Conservation (phyloP, 2,797 vertebrate species). For the Ctenopoma kingsleyae region DNA sequence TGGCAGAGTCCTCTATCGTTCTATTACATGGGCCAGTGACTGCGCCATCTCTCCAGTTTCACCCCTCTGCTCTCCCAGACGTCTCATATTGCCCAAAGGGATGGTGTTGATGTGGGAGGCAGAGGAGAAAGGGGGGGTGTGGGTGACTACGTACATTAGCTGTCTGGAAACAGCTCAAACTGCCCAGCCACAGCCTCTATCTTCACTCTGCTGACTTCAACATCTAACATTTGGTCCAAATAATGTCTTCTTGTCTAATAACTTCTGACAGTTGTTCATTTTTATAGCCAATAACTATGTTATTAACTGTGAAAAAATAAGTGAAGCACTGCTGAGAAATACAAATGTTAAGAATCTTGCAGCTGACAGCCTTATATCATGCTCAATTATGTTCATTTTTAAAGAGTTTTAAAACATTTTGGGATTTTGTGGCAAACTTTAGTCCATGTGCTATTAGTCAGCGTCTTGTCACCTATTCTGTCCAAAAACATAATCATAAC, state of each 20-base stretch:
- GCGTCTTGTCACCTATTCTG: background rate
- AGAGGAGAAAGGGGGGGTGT: constrained; percentile 12
- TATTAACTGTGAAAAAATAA: constrained; percentile 9
- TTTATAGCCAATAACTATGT: constrained; percentile 6
- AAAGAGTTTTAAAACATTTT: background rate
- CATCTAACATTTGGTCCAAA: constrained; percentile 45
- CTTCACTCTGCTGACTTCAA: constrained; percentile 55
- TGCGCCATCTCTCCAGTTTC: constrained; percentile 79
- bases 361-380: background rate
- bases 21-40: constrained; percentile 84
- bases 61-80: constrained; percentile 80
- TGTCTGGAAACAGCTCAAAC: constrained; percentile 70
- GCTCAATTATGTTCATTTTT: background rate
- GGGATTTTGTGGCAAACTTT: background rate
- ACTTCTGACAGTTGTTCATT: constrained; percentile 24
- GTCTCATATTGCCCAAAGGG: constrained; percentile 79
- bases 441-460: background rate
- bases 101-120: constrained; percentile 74
- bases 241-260: constrained; percentile 10
- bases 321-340: background rate
- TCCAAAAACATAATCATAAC: background rate
- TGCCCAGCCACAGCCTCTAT: constrained; percentile 44
- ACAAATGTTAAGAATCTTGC: background rate
- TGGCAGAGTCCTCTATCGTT: constrained; percentile 74
- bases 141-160: constrained; percentile 75